Evolutionary conservation across 2,888 invertebrate genomes (phyloP), one percentile per base, ranked within the genome.

Genomic region (Perizoma flavofasciatum): DNA sequence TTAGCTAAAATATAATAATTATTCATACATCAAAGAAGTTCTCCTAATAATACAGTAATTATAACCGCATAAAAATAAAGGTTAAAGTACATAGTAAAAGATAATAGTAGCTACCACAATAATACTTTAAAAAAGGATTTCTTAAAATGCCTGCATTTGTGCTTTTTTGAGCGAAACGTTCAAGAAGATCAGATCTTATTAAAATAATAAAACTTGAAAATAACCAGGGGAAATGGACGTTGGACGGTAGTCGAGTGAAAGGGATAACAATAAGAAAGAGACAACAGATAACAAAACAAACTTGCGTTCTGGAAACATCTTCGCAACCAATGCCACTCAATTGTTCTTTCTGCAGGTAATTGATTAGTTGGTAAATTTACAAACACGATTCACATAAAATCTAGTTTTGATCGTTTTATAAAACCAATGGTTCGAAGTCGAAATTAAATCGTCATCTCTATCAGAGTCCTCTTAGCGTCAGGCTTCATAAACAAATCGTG

Each of bases 1-100:
- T 90, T 92, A 92, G 91, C 92, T 92, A 92, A 91, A 91, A 92
- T 91, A 91, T 92, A 91, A 90, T 91, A 89, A 91, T 22, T 22
- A 22, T 92, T 83, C 90, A 91, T 91, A 92, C 91, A 91, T 91
- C 89, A 89, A 91, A 89, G 89, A 88, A 90, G 90, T 83, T 84
- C 71, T 49, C 83, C 84, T 89, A 90, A 85, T 79, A 85, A 84
- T 86, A 89, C 80, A 82, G 72, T 88, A 83, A 83, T 85, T 86
- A 86, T 88, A 57, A 90, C 87, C 83, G 79, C 79, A 71, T 78
- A 84, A 84, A 76, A 59, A 72, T 64, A 68, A 73, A 54, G 50
- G 53, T 62, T 70, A 68, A 68, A 22, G 22, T 22, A 22, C 22
- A 71, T 73, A 77, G 73, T 72, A 72, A 73, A 70, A 69, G 70